Percentiles rank a stretch among this genome's conserved stretches.
Conservation (phyloP, 2,888 invertebrate species). For the Bimastos eiseni region DNA sequence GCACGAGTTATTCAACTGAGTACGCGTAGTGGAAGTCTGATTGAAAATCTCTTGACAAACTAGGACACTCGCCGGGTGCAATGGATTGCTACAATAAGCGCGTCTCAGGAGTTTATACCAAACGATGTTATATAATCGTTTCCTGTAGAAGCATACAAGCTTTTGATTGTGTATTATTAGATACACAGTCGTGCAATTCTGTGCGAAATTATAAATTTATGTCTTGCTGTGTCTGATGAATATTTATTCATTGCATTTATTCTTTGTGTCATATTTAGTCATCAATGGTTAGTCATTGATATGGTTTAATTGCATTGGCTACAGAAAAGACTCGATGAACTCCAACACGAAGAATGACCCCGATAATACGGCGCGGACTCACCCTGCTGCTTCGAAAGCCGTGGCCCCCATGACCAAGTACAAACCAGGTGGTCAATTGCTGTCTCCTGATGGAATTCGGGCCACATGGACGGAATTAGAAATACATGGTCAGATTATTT, state of each 20-base stretch:
- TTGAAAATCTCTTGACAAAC: background rate
- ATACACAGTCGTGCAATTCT: background rate
- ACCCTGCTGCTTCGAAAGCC: slow-evolving; percentile 27
- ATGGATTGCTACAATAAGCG: background rate
- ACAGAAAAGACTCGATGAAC: slow-evolving; percentile 26
- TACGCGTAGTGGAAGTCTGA: background rate
- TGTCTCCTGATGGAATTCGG: background rate
- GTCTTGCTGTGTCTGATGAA: background rate
- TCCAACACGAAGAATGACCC: background rate
- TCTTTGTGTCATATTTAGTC: background rate
- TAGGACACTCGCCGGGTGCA: background rate
- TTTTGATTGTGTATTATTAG: background rate
- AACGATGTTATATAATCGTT: background rate
- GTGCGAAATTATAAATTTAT: background rate
- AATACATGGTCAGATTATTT: slow-evolving; percentile 20
- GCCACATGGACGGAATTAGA: slow-evolving; percentile 26
- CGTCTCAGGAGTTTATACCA: background rate
- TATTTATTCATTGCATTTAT: background rate
- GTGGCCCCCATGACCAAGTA: slow-evolving; percentile 7
- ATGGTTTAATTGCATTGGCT: background rate
- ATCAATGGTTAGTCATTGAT: background rate
- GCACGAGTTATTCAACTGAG: background rate
- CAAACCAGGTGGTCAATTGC: background rate
- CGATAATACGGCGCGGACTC: slow-evolving; percentile 22
- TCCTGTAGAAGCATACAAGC: background rate